These are phyloP conservation scores for Campoplex nolae DNA, from an alignment of 2,888 invertebrate species.

Conservation along the genomic window DNA sequence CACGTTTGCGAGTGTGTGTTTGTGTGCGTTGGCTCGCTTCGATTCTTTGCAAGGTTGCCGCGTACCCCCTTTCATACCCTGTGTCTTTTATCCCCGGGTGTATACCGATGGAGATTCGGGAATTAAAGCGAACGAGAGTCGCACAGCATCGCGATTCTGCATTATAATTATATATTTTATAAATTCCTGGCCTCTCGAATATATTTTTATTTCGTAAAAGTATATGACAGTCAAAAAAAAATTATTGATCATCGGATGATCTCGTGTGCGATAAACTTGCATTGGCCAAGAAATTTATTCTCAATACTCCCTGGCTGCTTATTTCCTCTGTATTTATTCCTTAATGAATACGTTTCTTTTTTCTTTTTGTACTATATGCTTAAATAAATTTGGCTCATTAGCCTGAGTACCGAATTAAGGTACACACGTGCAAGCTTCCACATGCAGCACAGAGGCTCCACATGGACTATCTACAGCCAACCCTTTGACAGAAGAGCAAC, in stretches of 20 bases:
- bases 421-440: constrained; percentile 32
- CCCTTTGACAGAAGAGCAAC: constrained; percentile 43
- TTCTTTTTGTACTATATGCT: not conserved
- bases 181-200: constrained; percentile 31
- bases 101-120: constrained; percentile 5
- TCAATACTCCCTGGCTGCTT: not conserved
- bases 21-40: constrained; percentile 46
- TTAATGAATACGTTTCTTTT: not conserved
- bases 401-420: constrained; percentile 46
- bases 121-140: constrained; percentile 43
- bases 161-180: constrained; percentile 48
- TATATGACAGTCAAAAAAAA: not conserved
- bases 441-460: constrained; percentile 16
- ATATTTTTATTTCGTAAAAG: not conserved
- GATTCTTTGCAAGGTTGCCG: constrained; percentile 78
- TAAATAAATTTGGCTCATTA: constrained; percentile 51
- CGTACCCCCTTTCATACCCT: constrained; percentile 42
- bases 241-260: constrained; percentile 7
- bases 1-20: not conserved
- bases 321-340: not conserved
- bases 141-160: constrained; percentile 54
- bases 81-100: not conserved
- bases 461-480: constrained; percentile 40
- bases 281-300: not conserved
- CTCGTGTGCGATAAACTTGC: not conserved